A percentile compares a stretch with the other conserved stretches of the same genome.
Conservation (phyloP, 2,113 vertebrate genomes). For the Aldabrachelys gigantea region DNA sequence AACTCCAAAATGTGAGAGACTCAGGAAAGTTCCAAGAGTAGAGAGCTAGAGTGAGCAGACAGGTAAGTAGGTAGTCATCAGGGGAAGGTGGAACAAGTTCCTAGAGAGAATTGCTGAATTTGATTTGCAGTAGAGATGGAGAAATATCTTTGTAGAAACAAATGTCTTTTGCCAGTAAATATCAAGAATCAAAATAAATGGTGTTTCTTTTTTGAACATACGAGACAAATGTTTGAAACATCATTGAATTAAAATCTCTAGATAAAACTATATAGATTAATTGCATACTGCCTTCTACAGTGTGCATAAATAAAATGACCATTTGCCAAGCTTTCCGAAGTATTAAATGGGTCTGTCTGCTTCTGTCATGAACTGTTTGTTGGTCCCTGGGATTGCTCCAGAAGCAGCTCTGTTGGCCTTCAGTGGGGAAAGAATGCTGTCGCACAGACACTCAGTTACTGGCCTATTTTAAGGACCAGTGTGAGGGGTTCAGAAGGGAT, state of each 20-base stretch:
- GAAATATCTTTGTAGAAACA: background rate
- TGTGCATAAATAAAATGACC: background rate
- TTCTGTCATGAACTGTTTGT: background rate
- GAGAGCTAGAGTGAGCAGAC: background rate
- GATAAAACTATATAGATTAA: background rate
- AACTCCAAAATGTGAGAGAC: background rate
- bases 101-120: background rate
- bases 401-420: background rate
- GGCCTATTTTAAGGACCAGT: background rate
- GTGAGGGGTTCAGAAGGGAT: background rate
- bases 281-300: background rate
- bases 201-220: background rate
- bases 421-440: fast-evolving
- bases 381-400: background rate
- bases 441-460: background rate
- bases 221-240: background rate
- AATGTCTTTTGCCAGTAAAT: background rate
- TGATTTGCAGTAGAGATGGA: background rate
- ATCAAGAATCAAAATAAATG: background rate
- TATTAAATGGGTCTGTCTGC: background rate
- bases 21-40: background rate
- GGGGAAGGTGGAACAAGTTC: background rate
- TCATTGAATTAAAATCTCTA: background rate
- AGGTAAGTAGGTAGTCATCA: background rate
- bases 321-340: background rate